Evolutionary conservation across 2,888 invertebrate species (phyloP), one percentile per base, ranked within the genome.

Genomic region (Epinotia bilunana): DNA sequence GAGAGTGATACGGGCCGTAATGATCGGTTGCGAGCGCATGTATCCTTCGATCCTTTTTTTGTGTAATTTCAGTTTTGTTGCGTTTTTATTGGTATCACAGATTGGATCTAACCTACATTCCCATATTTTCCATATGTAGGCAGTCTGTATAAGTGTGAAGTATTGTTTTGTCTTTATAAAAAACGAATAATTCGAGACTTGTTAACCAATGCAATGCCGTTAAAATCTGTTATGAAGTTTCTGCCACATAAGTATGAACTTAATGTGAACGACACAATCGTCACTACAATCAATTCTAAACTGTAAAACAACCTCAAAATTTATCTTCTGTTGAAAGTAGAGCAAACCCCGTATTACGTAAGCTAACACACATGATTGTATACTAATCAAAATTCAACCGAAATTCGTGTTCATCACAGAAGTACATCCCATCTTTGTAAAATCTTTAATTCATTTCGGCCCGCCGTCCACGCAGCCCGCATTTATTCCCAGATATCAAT

Each of bases 1-100:
- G 76, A 79, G 77, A 75, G 74, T 77, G 78, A 72, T 76, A 68
- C 71, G 73, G 75, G 28, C 73, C 63, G 76, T 77, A 73, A 77
- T 74, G 68, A 76, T 60, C 74, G 77, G 72, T 68, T 61, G 64
- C 20, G 62, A 61, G 58, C 65, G 65, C 71, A 61, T 69, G 67
- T 20, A 58, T 55, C 55, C 65, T 67, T n/a, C 33, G 4, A 43
- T 69, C 43, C 39, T 39, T 20, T 69, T 69, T 69, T 69, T 58
- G 60, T 69, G 69, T 69, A 58, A 69, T 69, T 60, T 69, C 23
- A 46, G 46, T 60, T 60, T 69, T 33, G 33, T 67, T 39, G 39
- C 39, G 39, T 33, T 43, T 69, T 60, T 13, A n/a, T 23, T 46
- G 16, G 7, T 33, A 61, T 61, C 67, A 20, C 20, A 60, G 43